phyloP scores from a whole-genome alignment of 2,888 invertebrate species.

The Nycteola revayana region DNA sequence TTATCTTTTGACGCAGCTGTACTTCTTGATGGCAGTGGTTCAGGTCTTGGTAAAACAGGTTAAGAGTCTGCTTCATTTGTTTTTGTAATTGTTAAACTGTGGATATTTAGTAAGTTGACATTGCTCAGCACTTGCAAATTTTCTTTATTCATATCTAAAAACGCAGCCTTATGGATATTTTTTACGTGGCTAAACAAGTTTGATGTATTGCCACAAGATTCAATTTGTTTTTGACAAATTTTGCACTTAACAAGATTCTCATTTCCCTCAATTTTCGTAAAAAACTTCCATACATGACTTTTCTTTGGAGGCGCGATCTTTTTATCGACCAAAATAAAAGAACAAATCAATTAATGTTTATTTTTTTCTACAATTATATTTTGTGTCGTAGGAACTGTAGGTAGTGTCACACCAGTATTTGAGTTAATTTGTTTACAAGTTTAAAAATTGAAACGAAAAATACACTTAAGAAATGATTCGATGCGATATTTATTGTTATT shows the following conservation, averaged over 20 bases:
- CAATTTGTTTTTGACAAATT: slow-evolving; percentile 12
- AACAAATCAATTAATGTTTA: neutral
- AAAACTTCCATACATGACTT: slow-evolving; percentile 20
- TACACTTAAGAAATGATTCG: neutral
- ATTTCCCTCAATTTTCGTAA: slow-evolving; percentile 16
- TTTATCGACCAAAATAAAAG: neutral
- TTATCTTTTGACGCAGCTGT: neutral
- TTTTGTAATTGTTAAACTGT: neutral
- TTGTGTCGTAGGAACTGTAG: neutral
- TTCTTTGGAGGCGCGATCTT: slow-evolving; percentile 16
- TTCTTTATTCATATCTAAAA: slow-evolving; percentile 1
- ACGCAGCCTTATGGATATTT: slow-evolving; percentile 21
- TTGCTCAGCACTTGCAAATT: neutral
- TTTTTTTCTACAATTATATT: neutral
- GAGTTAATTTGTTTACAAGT: neutral
- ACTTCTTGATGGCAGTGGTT: neutral
- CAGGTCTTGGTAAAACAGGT: neutral
- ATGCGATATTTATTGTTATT: neutral
- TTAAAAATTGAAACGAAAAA: neutral
- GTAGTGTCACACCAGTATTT: neutral
- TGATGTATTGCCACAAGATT: slow-evolving; percentile 24
- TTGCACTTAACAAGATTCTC: slow-evolving; percentile 8
- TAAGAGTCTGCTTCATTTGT: neutral
- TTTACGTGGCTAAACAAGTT: slow-evolving; percentile 23
- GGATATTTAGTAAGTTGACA: neutral